Evolutionary conservation across 2,797 vertebrate species (phyloP), one percentile per base, ranked within the genome.

Genomic region (Neostethus bicornis): DNA sequence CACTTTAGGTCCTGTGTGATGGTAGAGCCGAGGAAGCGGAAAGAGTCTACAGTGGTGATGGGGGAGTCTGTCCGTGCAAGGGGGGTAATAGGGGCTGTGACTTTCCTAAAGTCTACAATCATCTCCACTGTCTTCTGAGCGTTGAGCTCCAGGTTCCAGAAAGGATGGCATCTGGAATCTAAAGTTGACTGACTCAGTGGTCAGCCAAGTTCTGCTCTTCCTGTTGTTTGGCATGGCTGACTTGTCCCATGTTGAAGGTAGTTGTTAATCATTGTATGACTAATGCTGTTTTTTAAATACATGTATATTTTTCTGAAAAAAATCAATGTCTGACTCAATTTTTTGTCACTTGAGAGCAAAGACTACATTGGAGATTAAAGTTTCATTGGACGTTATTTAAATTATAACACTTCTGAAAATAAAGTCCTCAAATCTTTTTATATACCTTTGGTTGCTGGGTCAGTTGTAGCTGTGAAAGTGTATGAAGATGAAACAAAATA

Each of bases 111-210:
- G n/a, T n/a, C n/a, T n/a, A n/a, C n/a, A n/a, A n/a, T n/a, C n/a
- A n/a, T n/a, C n/a, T n/a, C n/a, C n/a, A n/a, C n/a, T n/a, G n/a
- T n/a, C n/a, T n/a, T n/a, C n/a, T n/a, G n/a, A n/a, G n/a, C n/a
- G n/a, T n/a, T n/a, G n/a, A n/a, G n/a, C n/a, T n/a, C n/a, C n/a
- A n/a, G n/a, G n/a, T n/a, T n/a, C n/a, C n/a, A n/a, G 83, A 85
- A 67, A 83, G 74, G 56, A 79, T 67, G 73, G 72, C 37, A 60
- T 76, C 61, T 68, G 16, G 19, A 61, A 51, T 63, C 74, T 57
- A 56, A 32, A 63, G 52, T 79, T 63, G 61, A 31, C 13, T 34
- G 63, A 67, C 61, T 76, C 39, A 73, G 66, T 48, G n/a, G n/a
- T 79, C 68, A 52, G 63, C 52, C 80, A 67, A 79, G 73, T 67